Conservation (phyloP, 2,888 invertebrate genomes). For the Eucera pruinosa region DNA sequence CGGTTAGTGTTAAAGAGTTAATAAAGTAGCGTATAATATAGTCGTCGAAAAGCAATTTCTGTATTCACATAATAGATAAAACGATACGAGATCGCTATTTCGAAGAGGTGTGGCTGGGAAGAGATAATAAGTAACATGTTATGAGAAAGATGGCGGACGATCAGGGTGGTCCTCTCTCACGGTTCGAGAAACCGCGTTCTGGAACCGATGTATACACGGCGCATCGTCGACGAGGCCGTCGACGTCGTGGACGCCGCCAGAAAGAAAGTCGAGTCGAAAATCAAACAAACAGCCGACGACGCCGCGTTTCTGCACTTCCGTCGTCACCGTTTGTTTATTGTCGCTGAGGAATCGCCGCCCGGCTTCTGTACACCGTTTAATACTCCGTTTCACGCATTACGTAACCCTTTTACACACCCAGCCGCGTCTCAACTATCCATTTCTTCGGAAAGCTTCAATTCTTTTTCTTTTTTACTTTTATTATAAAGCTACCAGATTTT, state of each 20-base stretch:
- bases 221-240: constrained; percentile 42
- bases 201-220: constrained; percentile 50
- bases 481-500: no score
- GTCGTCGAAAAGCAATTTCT: no score
- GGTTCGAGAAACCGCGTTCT: constrained; percentile 47
- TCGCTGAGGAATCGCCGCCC: constrained; percentile 18
- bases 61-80: not conserved
- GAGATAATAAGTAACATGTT: constrained; percentile 4
- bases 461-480: not conserved
- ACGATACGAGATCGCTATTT: not conserved
- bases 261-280: constrained; percentile 61
- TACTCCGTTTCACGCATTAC: constrained; percentile 22
- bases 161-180: constrained; percentile 69
- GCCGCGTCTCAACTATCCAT: no score
- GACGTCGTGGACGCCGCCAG: constrained; percentile 48
- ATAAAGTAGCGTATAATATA: no score
- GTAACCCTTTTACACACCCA: constrained; percentile 1
- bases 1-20: no score
- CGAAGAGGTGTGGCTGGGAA: no score
- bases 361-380: not conserved
- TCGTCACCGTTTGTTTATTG: constrained; percentile 55
- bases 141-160: constrained; percentile 28
- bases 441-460: not conserved
- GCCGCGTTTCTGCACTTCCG: constrained; percentile 62
- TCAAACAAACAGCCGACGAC: constrained; percentile 62